These are phyloP conservation scores for Euproctis similis DNA, from an alignment of 2,888 invertebrate genomes.

Conservation along the genomic window DNA sequence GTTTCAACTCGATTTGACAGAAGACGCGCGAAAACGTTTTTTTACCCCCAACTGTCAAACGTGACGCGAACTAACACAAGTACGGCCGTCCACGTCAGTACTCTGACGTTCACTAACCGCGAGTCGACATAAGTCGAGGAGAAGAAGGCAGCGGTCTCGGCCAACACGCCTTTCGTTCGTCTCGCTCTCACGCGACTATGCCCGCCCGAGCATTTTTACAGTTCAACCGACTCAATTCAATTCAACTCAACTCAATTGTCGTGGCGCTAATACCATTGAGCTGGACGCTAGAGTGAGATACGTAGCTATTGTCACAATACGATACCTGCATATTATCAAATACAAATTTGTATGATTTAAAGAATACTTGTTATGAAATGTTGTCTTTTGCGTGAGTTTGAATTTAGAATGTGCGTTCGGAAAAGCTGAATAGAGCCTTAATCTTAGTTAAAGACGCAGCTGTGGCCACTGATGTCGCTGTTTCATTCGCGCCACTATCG, in stretches of 20 bases:
- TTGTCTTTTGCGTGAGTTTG: slow-evolving; percentile 45
- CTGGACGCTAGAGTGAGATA: slow-evolving; percentile 72
- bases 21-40: slow-evolving; percentile 69
- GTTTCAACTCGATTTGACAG: slow-evolving; percentile 53
- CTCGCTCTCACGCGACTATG: slow-evolving; percentile 66
- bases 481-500: slow-evolving; percentile 71
- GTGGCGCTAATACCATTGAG: slow-evolving; percentile 69
- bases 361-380: slow-evolving; percentile 22
- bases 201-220: slow-evolving; percentile 73
- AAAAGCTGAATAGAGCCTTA: slow-evolving; percentile 66
- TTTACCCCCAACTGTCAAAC: slow-evolving; percentile 55
- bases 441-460: slow-evolving; percentile 68
- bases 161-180: slow-evolving; percentile 73
- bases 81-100: slow-evolving; percentile 67
- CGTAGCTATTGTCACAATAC: slow-evolving; percentile 53
- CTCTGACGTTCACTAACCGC: slow-evolving; percentile 72
- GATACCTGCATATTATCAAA: slow-evolving; percentile 34
- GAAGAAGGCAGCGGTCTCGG: slow-evolving; percentile 74
- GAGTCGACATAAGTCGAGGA: slow-evolving; percentile 70
- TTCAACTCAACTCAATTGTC: slow-evolving; percentile 76
- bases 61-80: slow-evolving; percentile 40
- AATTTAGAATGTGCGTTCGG: slow-evolving; percentile 56
- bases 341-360: slow-evolving; percentile 15
- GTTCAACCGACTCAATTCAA: slow-evolving; percentile 75
- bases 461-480: slow-evolving; percentile 44